Conservation (phyloP, 1,140 invertebrate species). For the Cherax quadricarinatus region DNA sequence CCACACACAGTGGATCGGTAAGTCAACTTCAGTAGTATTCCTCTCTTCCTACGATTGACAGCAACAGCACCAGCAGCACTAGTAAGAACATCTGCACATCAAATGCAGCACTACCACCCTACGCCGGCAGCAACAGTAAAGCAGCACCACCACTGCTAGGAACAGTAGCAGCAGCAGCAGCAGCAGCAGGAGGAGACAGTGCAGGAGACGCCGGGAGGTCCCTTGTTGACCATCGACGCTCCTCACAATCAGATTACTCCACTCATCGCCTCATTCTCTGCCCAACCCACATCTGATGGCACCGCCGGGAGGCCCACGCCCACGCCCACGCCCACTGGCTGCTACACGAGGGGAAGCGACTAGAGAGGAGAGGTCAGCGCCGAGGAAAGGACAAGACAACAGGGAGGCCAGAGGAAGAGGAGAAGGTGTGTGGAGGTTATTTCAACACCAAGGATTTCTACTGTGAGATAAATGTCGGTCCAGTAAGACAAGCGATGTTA, state of each 20-base stretch:
- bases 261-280: slow-evolving; percentile 12
- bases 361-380: neutral
- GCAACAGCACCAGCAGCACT: neutral
- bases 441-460: no score
- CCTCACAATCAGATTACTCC: slow-evolving; percentile 35
- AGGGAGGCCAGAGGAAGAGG: neutral
- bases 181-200: neutral
- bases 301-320: neutral
- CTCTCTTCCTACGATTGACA: neutral
- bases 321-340: neutral
- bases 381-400: neutral
- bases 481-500: no score
- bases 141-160: no score
- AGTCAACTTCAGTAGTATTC: no score
- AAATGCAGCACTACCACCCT: no score
- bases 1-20: no score
- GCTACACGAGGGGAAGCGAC: neutral
- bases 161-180: neutral
- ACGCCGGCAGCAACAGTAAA: no score
- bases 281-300: neutral
- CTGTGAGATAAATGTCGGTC: no score
- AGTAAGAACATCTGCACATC: no score
- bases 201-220: neutral
- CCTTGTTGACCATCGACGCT: slow-evolving; percentile 17
- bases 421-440: neutral